Evolutionary conservation across 2,113 vertebrate genomes (phyloP).

Genomic region (Dinomys branickii): DNA sequence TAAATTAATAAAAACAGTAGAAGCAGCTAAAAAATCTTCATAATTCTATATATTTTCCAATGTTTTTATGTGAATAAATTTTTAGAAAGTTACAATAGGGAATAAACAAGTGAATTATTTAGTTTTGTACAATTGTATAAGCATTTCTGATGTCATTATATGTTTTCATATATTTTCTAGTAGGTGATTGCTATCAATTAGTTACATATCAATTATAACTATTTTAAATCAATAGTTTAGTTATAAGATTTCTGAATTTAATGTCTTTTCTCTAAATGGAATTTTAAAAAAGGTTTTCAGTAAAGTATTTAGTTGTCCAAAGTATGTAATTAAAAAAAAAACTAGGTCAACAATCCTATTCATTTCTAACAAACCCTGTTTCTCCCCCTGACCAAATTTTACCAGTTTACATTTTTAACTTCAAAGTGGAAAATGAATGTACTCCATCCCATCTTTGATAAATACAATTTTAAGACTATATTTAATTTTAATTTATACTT

Average conservation of each 20-base stretch:
- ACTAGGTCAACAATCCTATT: background rate
- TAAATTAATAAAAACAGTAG: background rate
- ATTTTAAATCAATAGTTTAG: background rate
- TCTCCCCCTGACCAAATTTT: background rate
- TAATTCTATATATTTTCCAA: background rate
- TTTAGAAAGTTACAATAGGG: background rate
- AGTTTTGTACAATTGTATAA: background rate
- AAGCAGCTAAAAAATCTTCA: background rate
- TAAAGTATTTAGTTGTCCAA: slow-evolving; percentile 3
- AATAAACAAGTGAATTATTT: background rate
- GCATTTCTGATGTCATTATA: background rate
- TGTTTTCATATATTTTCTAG: background rate
- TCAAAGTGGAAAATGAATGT: background rate
- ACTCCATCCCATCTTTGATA: background rate
- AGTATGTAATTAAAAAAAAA: background rate
- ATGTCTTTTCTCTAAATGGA: background rate
- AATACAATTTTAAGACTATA: slow-evolving; percentile 33
- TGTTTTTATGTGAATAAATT: background rate
- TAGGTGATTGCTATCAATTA: background rate
- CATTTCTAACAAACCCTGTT: slow-evolving; percentile 3
- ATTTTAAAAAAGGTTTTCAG: background rate
- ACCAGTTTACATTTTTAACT: background rate
- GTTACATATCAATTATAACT: background rate
- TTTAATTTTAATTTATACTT: slow-evolving; percentile 13
- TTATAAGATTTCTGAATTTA: background rate